Evolutionary conservation across 2,888 invertebrate genomes (phyloP), one percentile per base, ranked within the genome.

Genomic region (Carabus problematicus): DNA sequence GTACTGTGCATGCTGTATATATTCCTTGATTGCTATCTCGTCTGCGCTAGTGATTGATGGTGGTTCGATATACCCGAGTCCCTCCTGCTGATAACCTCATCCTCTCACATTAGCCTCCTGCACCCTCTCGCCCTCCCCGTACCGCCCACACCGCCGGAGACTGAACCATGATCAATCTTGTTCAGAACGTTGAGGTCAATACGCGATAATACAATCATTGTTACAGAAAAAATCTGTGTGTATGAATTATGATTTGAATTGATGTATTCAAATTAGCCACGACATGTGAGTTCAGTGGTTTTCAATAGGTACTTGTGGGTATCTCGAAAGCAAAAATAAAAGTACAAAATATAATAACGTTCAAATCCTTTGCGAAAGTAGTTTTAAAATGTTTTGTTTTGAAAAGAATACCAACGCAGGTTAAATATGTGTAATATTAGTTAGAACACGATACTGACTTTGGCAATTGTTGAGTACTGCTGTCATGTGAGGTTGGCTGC

Each of bases 21-120:
- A 12, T 41, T n/a, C 54, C 42, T 18, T 64, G 63, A 64, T 64
- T 64, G 63, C 63, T 54, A 52, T 64, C 63, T 64, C 63, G 63
- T 64, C 55, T 64, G 63, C 18, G 16, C n/a, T 12, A 19, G 52
- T 64, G 63, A 64, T 64, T 64, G 63, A 64, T 64, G 63, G 63
- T n/a, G 29, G 29, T 6, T 29, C 29, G 29, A 29, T 29, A 29
- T 29, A 29, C 29, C 29, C 29, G 29, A 29, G 29, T 29, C 29
- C 29, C 29, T 29, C 29, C 29, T 29, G 29, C 29, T 29, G 29
- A 29, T 29, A 29, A 29, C 29, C 29, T 29, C 29, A 29, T 29
- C 29, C 29, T 29, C 29, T 29, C 29, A 29, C 29, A 29, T 29
- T 29, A 29, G 29, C 29, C 29, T 29, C 29, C 29, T 29, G 29